Conservation (phyloP, 2,797 vertebrate genomes). For the Etheostoma perlongum region DNA sequence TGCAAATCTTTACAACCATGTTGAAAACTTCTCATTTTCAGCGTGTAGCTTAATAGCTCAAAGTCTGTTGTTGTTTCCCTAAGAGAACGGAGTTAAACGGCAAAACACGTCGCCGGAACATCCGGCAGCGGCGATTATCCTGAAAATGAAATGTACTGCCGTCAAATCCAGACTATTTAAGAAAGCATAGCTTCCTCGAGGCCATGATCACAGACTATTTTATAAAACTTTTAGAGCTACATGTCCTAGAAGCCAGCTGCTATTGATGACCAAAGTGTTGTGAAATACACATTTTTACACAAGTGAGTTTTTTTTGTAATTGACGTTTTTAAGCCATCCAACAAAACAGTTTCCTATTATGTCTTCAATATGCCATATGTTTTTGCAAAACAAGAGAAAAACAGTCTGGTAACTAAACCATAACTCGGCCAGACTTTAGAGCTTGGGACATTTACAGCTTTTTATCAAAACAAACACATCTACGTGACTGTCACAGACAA, state of each 20-base stretch:
- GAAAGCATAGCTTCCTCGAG: neutral
- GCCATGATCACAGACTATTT: neutral
- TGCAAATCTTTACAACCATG: too few relatives aligned
- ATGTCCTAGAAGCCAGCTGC: constrained; percentile 8
- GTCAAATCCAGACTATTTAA: neutral
- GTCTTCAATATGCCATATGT: constrained; percentile 23
- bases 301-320: constrained; percentile 3
- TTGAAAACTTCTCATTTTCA: too few relatives aligned
- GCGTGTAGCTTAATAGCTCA: too few relatives aligned
- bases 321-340: constrained; percentile 16
- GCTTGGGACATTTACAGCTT: constrained; percentile 14
- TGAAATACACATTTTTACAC: constrained; percentile 16
- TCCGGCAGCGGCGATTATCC: too few relatives aligned
- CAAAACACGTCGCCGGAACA: too few relatives aligned
- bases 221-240: neutral
- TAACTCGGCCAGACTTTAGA: constrained; percentile 16
- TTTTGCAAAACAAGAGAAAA: constrained; percentile 14
- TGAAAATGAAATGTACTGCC: too few relatives aligned
- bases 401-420: neutral
- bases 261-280: neutral
- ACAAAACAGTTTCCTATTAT: constrained; percentile 5
- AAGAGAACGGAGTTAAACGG: too few relatives aligned
- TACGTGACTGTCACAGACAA: neutral
- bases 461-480: constrained; percentile 35
- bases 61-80: too few relatives aligned